A percentile compares a stretch with the other conserved stretches of the same genome.
phyloP scores from a whole-genome alignment of 35 echinoderm and acorn worm genomes.

The Amphiura filiformis region DNA sequence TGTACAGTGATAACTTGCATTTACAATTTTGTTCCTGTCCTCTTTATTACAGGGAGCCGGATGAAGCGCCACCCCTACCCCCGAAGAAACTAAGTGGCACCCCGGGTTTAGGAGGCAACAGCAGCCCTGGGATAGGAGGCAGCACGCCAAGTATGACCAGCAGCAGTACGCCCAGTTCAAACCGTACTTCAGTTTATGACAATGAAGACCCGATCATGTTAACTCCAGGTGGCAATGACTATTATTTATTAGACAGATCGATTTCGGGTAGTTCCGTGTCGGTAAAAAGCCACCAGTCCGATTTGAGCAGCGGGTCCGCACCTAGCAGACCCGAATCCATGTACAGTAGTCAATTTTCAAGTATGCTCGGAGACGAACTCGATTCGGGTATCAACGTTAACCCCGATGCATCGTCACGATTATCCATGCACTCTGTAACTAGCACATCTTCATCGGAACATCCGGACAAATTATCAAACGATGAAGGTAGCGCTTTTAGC shows the following conservation, averaged over 20 bases:
- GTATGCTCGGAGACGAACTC: constrained; percentile 44
- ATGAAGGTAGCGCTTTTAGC: constrained; percentile 8
- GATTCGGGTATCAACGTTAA: constrained; percentile 17
- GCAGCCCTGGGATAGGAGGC: not conserved
- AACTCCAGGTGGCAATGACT: not conserved
- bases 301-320: constrained; percentile 60
- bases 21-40: too few species aligned
- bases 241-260: constrained; percentile 56
- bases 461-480: constrained; percentile 13
- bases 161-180: not conserved
- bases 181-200: not conserved
- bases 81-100: constrained; percentile 34
- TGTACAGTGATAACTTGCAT: too few species aligned
- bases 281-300: constrained; percentile 76
- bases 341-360: constrained; percentile 62
- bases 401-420: constrained; percentile 43
- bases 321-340: constrained; percentile 60
- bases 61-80: constrained; percentile 50
- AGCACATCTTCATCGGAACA: constrained; percentile 19
- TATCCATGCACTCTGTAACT: constrained; percentile 52
- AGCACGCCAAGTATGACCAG: too few species aligned
- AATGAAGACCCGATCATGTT: not conserved
- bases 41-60: not conserved
- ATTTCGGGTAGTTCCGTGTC: constrained; percentile 59
- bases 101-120: not conserved